Evolutionary conservation across 2,113 vertebrate genomes (phyloP).

Genomic region (Phylloscopus trochiloides): DNA sequence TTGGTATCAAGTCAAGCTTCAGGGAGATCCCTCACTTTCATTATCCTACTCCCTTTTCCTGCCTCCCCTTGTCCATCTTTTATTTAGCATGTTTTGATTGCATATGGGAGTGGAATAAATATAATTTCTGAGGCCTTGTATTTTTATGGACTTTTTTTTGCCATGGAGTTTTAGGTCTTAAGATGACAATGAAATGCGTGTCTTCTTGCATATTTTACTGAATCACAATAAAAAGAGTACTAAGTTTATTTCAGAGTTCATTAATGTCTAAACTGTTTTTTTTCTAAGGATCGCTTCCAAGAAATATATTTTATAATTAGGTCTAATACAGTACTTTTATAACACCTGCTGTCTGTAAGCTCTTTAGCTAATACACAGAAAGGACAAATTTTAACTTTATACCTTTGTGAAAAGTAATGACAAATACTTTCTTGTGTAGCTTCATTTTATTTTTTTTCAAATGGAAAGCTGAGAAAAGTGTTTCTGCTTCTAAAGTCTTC

Average conservation of each 20-base stretch:
- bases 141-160: not conserved
- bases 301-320: not conserved
- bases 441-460: not conserved
- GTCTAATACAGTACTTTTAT: not conserved
- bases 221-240: not conserved
- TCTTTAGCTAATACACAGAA: not conserved
- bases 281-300: not conserved
- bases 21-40: not conserved
- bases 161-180: not conserved
- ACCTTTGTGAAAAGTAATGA: not conserved
- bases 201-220: not conserved
- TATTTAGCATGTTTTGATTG: not conserved
- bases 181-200: not conserved
- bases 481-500: not conserved
- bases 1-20: not conserved
- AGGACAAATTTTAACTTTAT: not conserved
- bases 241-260: not conserved
- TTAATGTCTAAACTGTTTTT: not conserved
- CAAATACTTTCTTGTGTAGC: not conserved
- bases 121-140: not conserved
- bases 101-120: not conserved
- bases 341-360: not conserved
- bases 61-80: not conserved
- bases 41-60: not conserved
- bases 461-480: not conserved